Evolutionary conservation across 2,797 vertebrate species (phyloP).

Genomic region (Poliocrania exsul): DNA sequence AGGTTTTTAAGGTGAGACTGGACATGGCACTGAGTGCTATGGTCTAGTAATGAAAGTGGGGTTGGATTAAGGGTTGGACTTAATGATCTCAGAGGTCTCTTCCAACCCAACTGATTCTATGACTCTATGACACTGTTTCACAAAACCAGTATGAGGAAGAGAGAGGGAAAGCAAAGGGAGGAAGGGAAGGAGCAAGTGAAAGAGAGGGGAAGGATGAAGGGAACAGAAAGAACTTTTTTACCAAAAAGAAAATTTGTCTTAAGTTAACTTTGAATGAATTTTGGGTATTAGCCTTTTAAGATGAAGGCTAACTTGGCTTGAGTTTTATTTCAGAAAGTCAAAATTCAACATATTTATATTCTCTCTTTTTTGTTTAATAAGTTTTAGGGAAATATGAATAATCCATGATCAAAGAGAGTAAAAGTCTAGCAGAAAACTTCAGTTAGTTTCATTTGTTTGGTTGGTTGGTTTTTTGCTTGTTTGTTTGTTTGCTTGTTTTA

Average conservation of each 20-base stretch:
- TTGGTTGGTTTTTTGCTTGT: background rate
- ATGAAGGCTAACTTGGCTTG: background rate
- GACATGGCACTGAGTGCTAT: background rate
- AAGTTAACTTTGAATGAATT: background rate
- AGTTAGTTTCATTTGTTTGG: background rate
- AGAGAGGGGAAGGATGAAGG: background rate
- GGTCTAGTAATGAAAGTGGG: background rate
- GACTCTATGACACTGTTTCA: background rate
- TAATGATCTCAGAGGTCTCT: too few species aligned
- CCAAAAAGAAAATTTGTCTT: background rate
- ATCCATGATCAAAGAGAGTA: background rate
- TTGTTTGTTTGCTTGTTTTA: background rate
- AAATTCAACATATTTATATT: background rate
- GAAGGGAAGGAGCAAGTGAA: background rate
- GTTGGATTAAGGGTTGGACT: too few species aligned
- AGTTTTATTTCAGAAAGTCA: background rate
- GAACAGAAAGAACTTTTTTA: background rate
- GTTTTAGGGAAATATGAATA: fast-evolving
- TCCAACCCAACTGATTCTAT: too few species aligned
- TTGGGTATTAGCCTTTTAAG: background rate
- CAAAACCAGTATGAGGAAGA: background rate
- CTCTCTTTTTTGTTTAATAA: background rate
- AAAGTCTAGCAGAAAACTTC: background rate
- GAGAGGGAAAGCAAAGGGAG: background rate
- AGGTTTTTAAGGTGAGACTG: background rate